Base-by-base conservation (phyloP, 37 sponge, comb jelly and placozoan genomes). In the Cliona cf. orientalis region DNA sequence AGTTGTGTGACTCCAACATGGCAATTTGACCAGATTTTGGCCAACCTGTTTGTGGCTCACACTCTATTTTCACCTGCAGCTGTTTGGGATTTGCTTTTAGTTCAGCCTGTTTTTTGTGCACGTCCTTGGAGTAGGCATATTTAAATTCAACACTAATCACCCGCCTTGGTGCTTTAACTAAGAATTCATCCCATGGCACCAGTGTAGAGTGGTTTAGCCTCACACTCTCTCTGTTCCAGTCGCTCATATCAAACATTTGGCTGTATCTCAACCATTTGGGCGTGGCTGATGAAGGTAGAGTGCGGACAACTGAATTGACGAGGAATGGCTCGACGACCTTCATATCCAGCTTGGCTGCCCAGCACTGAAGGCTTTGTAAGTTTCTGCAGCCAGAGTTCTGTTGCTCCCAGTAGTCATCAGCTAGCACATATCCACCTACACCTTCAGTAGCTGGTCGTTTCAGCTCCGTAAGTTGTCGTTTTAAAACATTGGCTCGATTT, bases 321-420 rank as follows among this genome's bases (percentile, higher is more conserved):
- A 74, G 29, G 34, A 37, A 56, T 9, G 90, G 90, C 32, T 83
- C 74, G 25, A 89, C 80, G 2, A 89, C 66, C 17, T 62, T 38
- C 25, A 84, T 33, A 33, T 39, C 29, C 0, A 55, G 5, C 38
- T 66, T 45, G 1, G 46, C 75, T 36, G 89, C 89, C 89, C 89
- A 88, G 34, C 83, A 88, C 65, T 88, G 89, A 0, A 88, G 60
- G 53, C 23, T 42, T 22, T 69, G 71, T 1, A 86, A 41, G 38
- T 86, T 84, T 12, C 85, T 66, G n/a, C 57, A 22, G 14, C 70
- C 75, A 5, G 78, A 75, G 1, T 77, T 57, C 43, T 56, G 68
- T 40, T 76, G 78, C 37, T 84, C 85, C 77, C 78, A 84, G 37
- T 58, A 76, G 44, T 59, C 46, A 2, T 42, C 68, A 22, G 69